A percentile compares a stretch with the other conserved stretches of the same genome.
These are phyloP conservation scores for Drosophila paranaensis DNA, from an alignment of 2,888 invertebrate genomes.

Conservation along the genomic window DNA sequence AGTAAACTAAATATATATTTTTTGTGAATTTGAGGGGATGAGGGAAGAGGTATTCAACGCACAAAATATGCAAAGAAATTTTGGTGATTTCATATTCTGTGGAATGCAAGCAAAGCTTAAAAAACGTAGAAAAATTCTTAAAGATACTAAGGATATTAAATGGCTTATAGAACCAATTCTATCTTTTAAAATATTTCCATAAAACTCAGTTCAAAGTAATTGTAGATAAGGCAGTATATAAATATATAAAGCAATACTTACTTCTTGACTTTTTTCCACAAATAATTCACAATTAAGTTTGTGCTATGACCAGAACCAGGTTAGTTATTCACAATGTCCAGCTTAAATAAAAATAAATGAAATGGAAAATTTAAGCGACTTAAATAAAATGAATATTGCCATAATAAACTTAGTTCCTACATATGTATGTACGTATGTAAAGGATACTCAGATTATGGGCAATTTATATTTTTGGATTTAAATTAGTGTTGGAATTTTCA, in stretches of 20 bases:
- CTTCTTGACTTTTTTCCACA: not conserved
- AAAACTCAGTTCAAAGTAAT: not conserved
- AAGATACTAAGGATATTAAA: too few species aligned
- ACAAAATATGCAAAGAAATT: too few species aligned
- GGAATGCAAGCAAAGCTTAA: too few species aligned
- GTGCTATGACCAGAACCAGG: not conserved
- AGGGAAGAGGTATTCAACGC: too few species aligned
- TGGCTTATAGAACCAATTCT: too few species aligned
- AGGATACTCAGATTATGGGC: not conserved
- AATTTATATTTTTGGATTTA: constrained; percentile 3
- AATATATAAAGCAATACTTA: not conserved
- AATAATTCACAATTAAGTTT: not conserved
- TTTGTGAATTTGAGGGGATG: too few species aligned
- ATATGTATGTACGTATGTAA: not conserved
- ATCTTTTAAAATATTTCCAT: not conserved
- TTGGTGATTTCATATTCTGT: too few species aligned
- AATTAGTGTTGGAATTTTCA: constrained; percentile 5
- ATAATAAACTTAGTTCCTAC: not conserved
- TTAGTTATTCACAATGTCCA: not conserved
- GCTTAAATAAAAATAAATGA: not conserved
- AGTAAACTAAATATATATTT: too few species aligned
- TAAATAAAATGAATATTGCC: not conserved
- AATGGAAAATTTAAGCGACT: not conserved
- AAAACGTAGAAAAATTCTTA: too few species aligned
- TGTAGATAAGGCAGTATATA: not conserved